phyloP scores from a whole-genome alignment of 2,888 invertebrate genomes.

The Acanthosoma haemorrhoidale region DNA sequence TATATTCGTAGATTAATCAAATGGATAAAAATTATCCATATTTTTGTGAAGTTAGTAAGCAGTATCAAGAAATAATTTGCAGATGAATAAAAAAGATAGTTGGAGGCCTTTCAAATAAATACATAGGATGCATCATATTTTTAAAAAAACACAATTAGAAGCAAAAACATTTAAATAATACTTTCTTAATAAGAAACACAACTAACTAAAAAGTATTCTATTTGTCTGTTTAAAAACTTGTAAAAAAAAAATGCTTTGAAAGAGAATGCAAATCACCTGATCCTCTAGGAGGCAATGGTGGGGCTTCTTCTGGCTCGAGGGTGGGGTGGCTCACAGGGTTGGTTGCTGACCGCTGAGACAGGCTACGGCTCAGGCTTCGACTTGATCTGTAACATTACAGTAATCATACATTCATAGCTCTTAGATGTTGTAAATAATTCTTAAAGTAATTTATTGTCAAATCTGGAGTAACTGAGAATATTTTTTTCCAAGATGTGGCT shows the following conservation, averaged over 20 bases:
- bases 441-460: background rate
- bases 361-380: slow-evolving; percentile 52
- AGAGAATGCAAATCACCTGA: slow-evolving; percentile 47
- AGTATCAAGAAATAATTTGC: no score
- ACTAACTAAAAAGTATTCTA: no score
- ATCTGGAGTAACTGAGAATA: background rate
- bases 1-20: no score
- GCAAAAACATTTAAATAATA: no score
- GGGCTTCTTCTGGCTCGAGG: slow-evolving; percentile 58
- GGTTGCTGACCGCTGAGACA: slow-evolving; percentile 50
- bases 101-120: no score
- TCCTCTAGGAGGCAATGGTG: slow-evolving; percentile 74
- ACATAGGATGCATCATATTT: no score
- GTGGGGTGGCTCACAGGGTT: slow-evolving; percentile 44
- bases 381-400: slow-evolving; percentile 33
- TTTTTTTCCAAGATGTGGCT: slow-evolving; percentile 5
- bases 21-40: no score
- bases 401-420: background rate
- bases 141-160: no score
- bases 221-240: background rate
- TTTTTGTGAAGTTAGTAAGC: no score
- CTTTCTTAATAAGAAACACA: no score
- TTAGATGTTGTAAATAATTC: no score
- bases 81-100: no score
- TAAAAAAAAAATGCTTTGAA: background rate